Percentiles rank a stretch among this genome's conserved stretches.
Evolutionary conservation across 1,140 invertebrate genomes (phyloP).

Genomic region (Parapsyche elsis): DNA sequence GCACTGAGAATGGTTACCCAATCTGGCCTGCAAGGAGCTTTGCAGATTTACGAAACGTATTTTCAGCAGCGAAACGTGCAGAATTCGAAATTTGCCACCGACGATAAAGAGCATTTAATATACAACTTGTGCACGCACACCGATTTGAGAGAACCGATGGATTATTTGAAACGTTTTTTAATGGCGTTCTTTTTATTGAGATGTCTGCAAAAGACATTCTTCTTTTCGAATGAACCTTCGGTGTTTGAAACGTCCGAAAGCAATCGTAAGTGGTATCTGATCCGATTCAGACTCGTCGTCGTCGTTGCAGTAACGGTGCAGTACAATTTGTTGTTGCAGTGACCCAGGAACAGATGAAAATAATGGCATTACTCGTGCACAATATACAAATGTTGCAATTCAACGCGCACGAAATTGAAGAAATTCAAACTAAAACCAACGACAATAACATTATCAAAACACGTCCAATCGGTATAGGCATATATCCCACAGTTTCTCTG

Average conservation of each 20-base stretch:
- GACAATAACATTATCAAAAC: not conserved
- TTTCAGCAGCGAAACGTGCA: not conserved
- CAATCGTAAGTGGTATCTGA: not conserved
- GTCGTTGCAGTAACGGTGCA: not conserved
- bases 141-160: constrained; percentile 66
- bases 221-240: constrained; percentile 59
- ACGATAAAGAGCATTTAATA: constrained; percentile 59
- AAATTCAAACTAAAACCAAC: constrained; percentile 61
- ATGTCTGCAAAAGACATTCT: constrained; percentile 67
- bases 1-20: constrained; percentile 74
- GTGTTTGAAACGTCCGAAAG: not conserved
- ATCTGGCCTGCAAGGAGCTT: constrained; percentile 61
- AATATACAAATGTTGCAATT: constrained; percentile 79
- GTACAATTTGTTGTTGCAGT: constrained; percentile 26
- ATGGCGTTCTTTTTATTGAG: constrained; percentile 76
- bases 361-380: constrained; percentile 70
- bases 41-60: constrained; percentile 60
- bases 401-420: constrained; percentile 81
- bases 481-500: constrained; percentile 75
- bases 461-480: constrained; percentile 71
- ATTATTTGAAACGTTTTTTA: constrained; percentile 74
- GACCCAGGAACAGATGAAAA: constrained; percentile 61
- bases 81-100: constrained; percentile 6
- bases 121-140: constrained; percentile 72
- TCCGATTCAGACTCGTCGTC: too few relatives aligned